Conservation (phyloP, 2,888 invertebrate species). For the Meliscaeva auricollis region DNA sequence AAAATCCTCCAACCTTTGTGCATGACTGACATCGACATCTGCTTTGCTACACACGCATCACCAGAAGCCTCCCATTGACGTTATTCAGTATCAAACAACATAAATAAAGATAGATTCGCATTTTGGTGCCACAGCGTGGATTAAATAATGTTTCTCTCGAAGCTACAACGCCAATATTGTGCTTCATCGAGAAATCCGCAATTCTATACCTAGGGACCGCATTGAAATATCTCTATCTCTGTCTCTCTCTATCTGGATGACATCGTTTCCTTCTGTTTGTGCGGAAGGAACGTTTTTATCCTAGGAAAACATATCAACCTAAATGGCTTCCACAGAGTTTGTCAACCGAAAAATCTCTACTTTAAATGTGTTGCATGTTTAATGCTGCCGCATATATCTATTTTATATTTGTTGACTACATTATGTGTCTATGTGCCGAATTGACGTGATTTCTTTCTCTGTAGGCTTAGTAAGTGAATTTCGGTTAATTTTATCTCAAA, state of each 20-base stretch:
- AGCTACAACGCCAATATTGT: conserved; percentile 34
- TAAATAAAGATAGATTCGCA: conserved; percentile 9
- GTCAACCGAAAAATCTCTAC: conserved; percentile 46
- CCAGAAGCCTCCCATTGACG: neutral
- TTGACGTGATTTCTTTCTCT: no score
- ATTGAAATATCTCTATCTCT: conserved; percentile 33
- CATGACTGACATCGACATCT: conserved; percentile 31
- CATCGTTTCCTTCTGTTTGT: neutral
- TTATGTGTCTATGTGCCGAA: conserved; percentile 32
- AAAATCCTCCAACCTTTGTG: conserved; percentile 42
- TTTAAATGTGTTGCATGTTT: conserved; percentile 59
- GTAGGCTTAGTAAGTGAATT: no score
- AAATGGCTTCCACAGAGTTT: conserved; percentile 47
- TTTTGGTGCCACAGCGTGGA: neutral
- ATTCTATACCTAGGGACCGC: conserved; percentile 38
- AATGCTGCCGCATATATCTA: conserved; percentile 32
- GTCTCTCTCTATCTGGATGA: neutral
- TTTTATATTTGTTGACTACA: conserved; percentile 36
- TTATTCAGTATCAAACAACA: conserved; percentile 6
- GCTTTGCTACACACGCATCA: conserved; percentile 13
- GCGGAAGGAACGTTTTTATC: conserved; percentile 16
- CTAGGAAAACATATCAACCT: neutral
- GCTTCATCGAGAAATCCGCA: conserved; percentile 45
- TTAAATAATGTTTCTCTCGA: conserved; percentile 34
- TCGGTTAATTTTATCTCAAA: no score